Conservation (phyloP, 2,113 vertebrate genomes). For the Eurypyga helias region DNA sequence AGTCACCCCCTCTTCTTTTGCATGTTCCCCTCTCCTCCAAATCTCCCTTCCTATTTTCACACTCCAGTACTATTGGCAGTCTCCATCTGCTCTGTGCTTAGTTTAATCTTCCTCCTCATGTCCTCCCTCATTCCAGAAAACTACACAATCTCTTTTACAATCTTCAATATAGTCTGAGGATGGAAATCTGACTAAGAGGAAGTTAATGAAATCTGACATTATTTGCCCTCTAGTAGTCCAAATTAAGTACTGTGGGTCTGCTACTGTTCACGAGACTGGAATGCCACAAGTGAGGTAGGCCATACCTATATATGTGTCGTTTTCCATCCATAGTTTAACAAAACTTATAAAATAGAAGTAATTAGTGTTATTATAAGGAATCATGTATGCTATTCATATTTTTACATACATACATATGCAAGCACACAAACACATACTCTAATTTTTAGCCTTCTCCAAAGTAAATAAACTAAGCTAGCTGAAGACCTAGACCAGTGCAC, state of each 20-base stretch:
- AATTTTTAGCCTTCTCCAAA: neutral
- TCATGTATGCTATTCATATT: neutral
- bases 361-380: neutral
- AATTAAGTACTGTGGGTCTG: neutral
- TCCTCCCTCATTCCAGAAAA: neutral
- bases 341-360: neutral
- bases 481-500: neutral
- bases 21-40: neutral
- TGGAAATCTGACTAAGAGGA: neutral
- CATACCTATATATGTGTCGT: fast-evolving
- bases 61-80: neutral
- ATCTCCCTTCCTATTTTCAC: neutral
- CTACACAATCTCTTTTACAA: neutral
- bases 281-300: fast-evolving
- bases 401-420: neutral
- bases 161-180: neutral
- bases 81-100: neutral
- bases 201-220: neutral
- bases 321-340: neutral
- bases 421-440: fast-evolving
- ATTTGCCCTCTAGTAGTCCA: neutral
- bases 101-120: neutral
- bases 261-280: neutral
- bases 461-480: neutral
- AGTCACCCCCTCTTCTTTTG: neutral